A percentile compares a stretch with the other conserved stretches of the same genome.
Conservation (phyloP, 2,113 vertebrate genomes). For the Ceuthmochares aereus region DNA sequence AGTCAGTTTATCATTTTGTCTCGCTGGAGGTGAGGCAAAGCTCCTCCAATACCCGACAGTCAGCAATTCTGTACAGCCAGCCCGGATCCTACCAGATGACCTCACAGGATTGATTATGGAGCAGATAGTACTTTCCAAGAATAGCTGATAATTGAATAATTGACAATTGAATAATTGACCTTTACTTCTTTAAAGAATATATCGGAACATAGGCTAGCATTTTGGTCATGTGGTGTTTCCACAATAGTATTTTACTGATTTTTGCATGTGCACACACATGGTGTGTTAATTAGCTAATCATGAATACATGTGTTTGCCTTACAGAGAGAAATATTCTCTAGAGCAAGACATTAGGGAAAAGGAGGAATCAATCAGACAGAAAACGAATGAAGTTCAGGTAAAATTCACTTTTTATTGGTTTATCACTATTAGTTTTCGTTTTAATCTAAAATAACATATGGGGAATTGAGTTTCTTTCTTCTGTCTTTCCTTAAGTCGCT, state of each 20-base stretch:
- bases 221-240: background rate
- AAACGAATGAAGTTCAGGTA: conserved; percentile 94
- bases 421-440: background rate
- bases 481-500: background rate
- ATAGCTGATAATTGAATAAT: background rate
- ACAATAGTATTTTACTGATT: background rate
- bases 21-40: background rate
- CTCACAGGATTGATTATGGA: background rate
- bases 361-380: conserved; percentile 93
- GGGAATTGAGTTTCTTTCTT: background rate
- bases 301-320: background rate
- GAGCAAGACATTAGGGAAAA: conserved; percentile 96
- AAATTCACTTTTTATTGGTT: background rate
- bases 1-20: background rate
- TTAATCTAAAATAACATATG: background rate
- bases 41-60: background rate
- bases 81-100: background rate
- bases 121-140: background rate
- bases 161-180: too few species aligned
- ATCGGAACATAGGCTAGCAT: background rate
- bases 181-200: background rate
- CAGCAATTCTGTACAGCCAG: background rate
- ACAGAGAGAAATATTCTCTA: conserved; percentile 92
- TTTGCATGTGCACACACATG: fast-evolving
- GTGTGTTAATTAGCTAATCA: background rate